Evolutionary conservation across 2,888 invertebrate species (phyloP).

Genomic region (Lymantria dispar): DNA sequence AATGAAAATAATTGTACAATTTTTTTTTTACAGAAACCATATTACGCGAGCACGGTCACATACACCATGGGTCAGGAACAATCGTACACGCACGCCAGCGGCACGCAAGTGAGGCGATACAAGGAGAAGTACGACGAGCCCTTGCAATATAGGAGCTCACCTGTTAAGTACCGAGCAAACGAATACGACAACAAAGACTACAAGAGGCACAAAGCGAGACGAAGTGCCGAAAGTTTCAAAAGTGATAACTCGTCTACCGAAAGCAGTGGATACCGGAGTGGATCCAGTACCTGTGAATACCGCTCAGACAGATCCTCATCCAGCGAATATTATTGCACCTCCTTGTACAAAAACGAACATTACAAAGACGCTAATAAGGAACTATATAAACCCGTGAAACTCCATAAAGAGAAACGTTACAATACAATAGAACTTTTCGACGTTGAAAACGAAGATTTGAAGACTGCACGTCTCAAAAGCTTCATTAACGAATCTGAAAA

Average conservation of each 20-base stretch:
- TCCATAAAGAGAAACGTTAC: conserved; percentile 73
- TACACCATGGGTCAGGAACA: conserved; percentile 76
- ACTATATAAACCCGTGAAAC: conserved; percentile 76
- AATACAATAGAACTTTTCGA: conserved; percentile 67
- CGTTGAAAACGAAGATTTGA: conserved; percentile 59
- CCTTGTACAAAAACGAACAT: conserved; percentile 77
- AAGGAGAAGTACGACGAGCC: conserved; percentile 64
- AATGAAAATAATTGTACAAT: conserved; percentile 8
- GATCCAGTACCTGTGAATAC: conserved; percentile 72
- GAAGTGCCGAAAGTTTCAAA: conserved; percentile 70
- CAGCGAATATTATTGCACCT: conserved; percentile 71
- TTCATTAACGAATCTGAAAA: conserved; percentile 69
- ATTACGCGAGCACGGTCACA: conserved; percentile 49
- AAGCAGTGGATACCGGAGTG: conserved; percentile 74
- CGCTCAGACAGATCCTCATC: conserved; percentile 65
- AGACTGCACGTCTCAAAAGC: conserved; percentile 58
- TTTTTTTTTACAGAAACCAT: conserved; percentile 58
- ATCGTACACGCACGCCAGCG: conserved; percentile 66
- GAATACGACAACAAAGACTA: conserved; percentile 53
- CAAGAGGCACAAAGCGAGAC: conserved; percentile 60
- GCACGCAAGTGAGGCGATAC: conserved; percentile 55
- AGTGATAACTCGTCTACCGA: conserved; percentile 72
- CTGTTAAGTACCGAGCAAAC: conserved; percentile 48
- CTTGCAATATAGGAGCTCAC: conserved; percentile 48
- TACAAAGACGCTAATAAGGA: conserved; percentile 75